Evolutionary conservation across 2,113 vertebrate species (phyloP), one percentile per base, ranked within the genome.

Genomic region (Lepisosteus oculatus): DNA sequence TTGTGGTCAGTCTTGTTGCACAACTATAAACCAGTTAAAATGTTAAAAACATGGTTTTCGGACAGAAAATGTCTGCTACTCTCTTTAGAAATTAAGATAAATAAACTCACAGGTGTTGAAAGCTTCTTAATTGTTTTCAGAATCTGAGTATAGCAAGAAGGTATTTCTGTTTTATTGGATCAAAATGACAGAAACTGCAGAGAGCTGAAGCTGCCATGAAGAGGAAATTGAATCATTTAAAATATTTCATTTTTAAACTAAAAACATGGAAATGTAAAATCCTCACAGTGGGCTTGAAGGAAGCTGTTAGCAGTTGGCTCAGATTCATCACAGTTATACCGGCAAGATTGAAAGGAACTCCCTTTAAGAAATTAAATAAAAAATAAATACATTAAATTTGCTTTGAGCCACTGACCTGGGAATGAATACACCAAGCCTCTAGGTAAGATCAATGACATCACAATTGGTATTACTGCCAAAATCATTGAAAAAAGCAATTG

Each of bases 311-410:
- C 61, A 29, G 61, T 17, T 62, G 66, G 55, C 63, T 43, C 9
- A 14, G 8, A 8, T n/a, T 44, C 67, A 41, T 73, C 9, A 14
- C 51, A 29, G 67, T 17, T 72, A 41, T 44, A 11, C 55, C n/a
- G 29, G 42, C 67, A 69, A 71, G 14, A 42, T 69, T 72, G 59
- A 51, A 54, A 55, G 42, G 17, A 14, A 41, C 12, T 42, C 61
- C 47, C 63, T 65, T 62, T 61, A 11, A 42, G 59, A 61, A 45
- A 74, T 4, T 71, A n/a, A 15, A 76, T 61, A 75, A 74, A 78
- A 80, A 67, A 74, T 15, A 77, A 78, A 83, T 69, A 57, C 61
- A 72, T 59, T 59, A 15, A 69, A 71, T 73, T 69, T 69, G 29
- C 67, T 55, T 63, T 43, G 61, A 44, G 55, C 74, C 70, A 17